Evolutionary conservation across 1,140 invertebrate species (phyloP).

Genomic region (Subanguina moxae): DNA sequence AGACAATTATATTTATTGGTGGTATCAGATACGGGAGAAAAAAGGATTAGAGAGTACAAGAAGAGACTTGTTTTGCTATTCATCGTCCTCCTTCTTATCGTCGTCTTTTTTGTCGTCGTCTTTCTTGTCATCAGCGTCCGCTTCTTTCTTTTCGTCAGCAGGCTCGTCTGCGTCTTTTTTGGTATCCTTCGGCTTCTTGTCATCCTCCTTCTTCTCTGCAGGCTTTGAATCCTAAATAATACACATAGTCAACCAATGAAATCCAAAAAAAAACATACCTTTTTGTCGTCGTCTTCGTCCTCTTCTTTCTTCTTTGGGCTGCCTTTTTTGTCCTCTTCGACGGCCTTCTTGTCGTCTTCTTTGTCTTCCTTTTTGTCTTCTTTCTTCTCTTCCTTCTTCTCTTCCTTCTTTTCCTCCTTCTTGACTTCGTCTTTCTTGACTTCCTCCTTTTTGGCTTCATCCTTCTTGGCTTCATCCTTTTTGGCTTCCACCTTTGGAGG

Average conservation of each 20-base stretch:
- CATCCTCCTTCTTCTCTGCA: constrained; percentile 25
- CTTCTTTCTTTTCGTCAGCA: constrained; percentile 21
- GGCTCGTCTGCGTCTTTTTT: constrained; percentile 19
- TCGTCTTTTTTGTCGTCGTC: constrained; percentile 21
- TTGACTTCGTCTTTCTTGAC: constrained; percentile 13
- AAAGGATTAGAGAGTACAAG: too few relatives aligned
- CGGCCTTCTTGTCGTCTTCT: not conserved
- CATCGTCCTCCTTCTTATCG: constrained; percentile 21
- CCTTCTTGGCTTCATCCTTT: constrained; percentile 23
- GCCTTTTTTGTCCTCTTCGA: constrained; percentile 35
- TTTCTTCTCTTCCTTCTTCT: constrained; percentile 1
- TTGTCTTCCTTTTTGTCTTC: not conserved
- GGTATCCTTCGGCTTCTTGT: constrained; percentile 28
- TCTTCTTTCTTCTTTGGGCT: constrained; percentile 19
- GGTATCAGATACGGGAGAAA: too few relatives aligned
- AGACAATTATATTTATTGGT: too few relatives aligned
- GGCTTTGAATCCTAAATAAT: not conserved
- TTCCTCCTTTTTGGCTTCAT: constrained; percentile 18
- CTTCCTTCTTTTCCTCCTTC: constrained; percentile 38
- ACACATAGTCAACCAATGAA: not conserved
- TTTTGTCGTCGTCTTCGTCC: constrained; percentile 1
- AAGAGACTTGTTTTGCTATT: not conserved
- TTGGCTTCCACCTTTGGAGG: too few relatives aligned
- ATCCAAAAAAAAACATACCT: not conserved
- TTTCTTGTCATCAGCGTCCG: constrained; percentile 13